These are phyloP conservation scores for Euwallacea fornicatus DNA, from an alignment of 1,140 invertebrate species.

Conservation along the genomic window DNA sequence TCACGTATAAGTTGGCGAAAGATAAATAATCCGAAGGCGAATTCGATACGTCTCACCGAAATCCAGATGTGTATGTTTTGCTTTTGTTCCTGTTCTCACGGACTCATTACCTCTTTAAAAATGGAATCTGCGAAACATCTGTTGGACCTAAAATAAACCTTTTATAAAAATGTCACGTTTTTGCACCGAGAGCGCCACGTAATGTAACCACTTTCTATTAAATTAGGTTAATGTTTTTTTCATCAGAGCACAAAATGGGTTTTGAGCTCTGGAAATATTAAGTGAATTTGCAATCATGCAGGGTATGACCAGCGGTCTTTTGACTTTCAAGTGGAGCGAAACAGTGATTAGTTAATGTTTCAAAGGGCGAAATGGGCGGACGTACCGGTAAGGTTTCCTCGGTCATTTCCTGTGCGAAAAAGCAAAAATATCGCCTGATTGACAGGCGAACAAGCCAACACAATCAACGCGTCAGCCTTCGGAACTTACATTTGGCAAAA, in stretches of 20 bases:
- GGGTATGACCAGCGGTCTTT: background rate
- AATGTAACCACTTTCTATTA: slow-evolving; percentile 27
- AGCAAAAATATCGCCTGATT: slow-evolving; percentile 45
- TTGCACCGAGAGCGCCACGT: slow-evolving; percentile 10
- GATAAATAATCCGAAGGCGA: slow-evolving; percentile 33
- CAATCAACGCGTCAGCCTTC: slow-evolving; percentile 32
- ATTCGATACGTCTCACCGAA: slow-evolving; percentile 36
- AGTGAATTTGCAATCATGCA: no score
- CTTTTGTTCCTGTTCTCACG: slow-evolving; percentile 49
- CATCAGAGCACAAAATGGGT: background rate
- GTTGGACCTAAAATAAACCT: slow-evolving; percentile 45
- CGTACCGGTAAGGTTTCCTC: slow-evolving; percentile 39
- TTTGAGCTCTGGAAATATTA: no score
- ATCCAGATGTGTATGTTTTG: slow-evolving; percentile 46
- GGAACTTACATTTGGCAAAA: slow-evolving; percentile 27
- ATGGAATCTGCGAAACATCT: slow-evolving; percentile 46
- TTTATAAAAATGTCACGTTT: slow-evolving; percentile 45
- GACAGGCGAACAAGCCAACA: slow-evolving; percentile 39
- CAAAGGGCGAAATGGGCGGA: background rate
- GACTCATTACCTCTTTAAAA: slow-evolving; percentile 46
- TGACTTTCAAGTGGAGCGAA: background rate
- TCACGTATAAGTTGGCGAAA: slow-evolving; percentile 30
- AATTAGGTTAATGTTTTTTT: slow-evolving; percentile 34
- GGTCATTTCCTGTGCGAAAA: slow-evolving; percentile 47
- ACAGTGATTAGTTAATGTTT: background rate